Conservation (phyloP, 2,888 invertebrate species). For the Sisyra nigra region DNA sequence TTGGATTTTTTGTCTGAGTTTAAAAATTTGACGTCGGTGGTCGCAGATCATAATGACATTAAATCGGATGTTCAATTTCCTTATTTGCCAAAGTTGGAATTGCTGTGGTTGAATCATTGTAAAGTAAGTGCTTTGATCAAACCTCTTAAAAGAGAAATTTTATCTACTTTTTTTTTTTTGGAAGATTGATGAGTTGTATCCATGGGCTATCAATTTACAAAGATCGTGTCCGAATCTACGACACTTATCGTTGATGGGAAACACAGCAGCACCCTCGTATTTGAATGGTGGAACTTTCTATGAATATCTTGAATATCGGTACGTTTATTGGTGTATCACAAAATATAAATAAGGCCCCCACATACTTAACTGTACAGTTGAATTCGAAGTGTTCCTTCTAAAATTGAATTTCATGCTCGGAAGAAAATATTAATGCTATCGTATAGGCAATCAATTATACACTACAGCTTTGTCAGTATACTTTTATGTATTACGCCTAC, state of each 20-base stretch:
- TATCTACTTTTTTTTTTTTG: conserved; percentile 23
- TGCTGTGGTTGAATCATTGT: conserved; percentile 62
- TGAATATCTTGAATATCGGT: conserved; percentile 65
- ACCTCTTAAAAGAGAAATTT: background rate
- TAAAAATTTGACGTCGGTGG: conserved; percentile 54
- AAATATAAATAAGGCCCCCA: background rate
- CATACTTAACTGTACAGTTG: conserved; percentile 8
- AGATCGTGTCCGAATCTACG: conserved; percentile 55
- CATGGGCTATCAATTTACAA: conserved; percentile 54
- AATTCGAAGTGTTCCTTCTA: background rate
- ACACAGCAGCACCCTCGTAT: conserved; percentile 62
- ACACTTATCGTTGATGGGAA: conserved; percentile 72
- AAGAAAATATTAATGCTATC: too few species aligned
- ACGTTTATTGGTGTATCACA: conserved; percentile 14
- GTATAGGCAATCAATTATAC: too few species aligned
- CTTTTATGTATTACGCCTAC: too few species aligned
- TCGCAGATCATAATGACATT: conserved; percentile 66
- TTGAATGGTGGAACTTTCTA: conserved; percentile 59
- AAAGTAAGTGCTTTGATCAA: conserved; percentile 37
- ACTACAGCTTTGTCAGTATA: too few species aligned
- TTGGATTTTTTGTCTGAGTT: conserved; percentile 57
- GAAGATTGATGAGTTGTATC: conserved; percentile 40
- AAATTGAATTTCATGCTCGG: background rate
- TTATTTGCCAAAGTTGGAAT: conserved; percentile 48
- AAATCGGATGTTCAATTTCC: conserved; percentile 55